Conservation (phyloP, 2,888 invertebrate species). For the Heliconius sara region DNA sequence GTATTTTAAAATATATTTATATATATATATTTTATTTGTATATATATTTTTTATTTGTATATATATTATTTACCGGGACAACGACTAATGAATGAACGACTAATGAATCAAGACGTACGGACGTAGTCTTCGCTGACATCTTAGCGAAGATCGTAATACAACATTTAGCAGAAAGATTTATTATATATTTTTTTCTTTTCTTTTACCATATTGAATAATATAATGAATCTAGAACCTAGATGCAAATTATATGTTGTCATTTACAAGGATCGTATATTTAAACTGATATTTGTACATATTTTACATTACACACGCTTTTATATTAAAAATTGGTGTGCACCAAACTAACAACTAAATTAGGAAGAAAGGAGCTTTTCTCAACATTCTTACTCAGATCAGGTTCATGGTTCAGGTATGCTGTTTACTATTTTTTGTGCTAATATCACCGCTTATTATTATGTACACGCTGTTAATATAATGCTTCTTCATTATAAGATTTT, state of each 20-base stretch:
- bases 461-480: constrained; percentile 45
- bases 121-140: not conserved
- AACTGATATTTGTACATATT: constrained; percentile 13
- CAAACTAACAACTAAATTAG: constrained; percentile 44
- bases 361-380: constrained; percentile 48
- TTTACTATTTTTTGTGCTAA: constrained; percentile 56
- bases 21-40: constrained; percentile 3
- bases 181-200: not conserved
- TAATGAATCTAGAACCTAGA: not conserved
- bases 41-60: constrained; percentile 15
- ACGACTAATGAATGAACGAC: not conserved
- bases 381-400: constrained; percentile 45
- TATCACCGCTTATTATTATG: constrained; percentile 44
- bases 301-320: constrained; percentile 29
- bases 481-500: constrained; percentile 45
- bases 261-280: not conserved
- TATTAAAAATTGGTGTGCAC: constrained; percentile 39
- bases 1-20: not conserved
- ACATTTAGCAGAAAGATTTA: not conserved
- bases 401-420: constrained; percentile 74
- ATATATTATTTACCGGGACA: constrained; percentile 11
- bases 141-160: not conserved
- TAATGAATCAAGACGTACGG: not conserved
- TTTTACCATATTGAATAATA: not conserved
- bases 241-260: not conserved